A percentile compares a stretch with the other conserved stretches of the same genome.
Conservation (phyloP, 1,140 invertebrate species). For the Meteorus sp. region DNA sequence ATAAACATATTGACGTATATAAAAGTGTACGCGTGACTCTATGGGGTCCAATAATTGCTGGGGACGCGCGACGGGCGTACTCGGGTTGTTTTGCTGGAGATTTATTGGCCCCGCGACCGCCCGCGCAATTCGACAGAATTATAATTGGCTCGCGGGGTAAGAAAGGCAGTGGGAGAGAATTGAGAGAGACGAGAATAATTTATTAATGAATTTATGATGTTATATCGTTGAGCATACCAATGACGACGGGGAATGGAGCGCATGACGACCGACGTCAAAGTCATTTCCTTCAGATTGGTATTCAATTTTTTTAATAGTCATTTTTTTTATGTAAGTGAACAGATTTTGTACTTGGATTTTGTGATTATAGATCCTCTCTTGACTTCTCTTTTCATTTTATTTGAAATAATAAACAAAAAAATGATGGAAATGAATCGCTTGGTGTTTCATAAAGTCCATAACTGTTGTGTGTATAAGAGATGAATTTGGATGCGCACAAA, state of each 20-base stretch:
- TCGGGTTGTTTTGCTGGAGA: conserved; percentile 39
- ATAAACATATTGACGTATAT: no score
- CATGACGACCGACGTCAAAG: conserved; percentile 21
- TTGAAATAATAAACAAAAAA: conserved; percentile 10
- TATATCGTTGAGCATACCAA: conserved; percentile 24
- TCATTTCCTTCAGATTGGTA: conserved; percentile 32
- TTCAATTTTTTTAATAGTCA: no score
- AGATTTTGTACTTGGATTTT: no score
- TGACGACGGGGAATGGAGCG: background rate
- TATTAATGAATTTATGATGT: conserved; percentile 46
- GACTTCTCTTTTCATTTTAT: background rate
- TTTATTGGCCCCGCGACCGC: conserved; percentile 42
- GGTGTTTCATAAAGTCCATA: background rate
- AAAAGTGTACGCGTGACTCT: conserved; percentile 25
- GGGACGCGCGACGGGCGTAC: conserved; percentile 27
- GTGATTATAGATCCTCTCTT: no score
- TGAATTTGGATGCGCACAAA: background rate
- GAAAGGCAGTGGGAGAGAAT: no score
- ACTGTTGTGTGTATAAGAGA: conserved; percentile 6
- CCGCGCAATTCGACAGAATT: conserved; percentile 44
- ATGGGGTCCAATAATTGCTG: conserved; percentile 8
- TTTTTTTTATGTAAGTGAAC: no score
- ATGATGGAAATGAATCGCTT: no score
- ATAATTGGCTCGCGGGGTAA: conserved; percentile 44
- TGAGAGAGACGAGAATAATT: no score